Evolutionary conservation across 2,797 vertebrate genomes (phyloP), one percentile per base, ranked within the genome.

Genomic region (Tapera naevia): DNA sequence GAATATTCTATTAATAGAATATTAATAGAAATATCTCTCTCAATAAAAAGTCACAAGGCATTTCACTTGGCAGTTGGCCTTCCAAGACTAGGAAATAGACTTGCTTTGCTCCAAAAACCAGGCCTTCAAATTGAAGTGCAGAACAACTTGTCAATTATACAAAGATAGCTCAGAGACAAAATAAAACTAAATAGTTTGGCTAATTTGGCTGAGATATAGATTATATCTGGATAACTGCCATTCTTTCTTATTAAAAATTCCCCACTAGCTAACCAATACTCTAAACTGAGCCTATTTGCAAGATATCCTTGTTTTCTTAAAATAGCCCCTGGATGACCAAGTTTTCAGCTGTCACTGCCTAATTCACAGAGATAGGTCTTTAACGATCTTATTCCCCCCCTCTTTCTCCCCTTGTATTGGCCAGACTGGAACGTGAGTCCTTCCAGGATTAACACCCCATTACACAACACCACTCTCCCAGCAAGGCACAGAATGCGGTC

Each of bases 191-290:
- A 90, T 39, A 83, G 51, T 92, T 88, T 85, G 45, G 61, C 69
- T 94, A 84, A 96, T 95, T 93, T 88, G 76, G 67, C 73, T 74
- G 48, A 62, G 96, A 92, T 95, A 79, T 61, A 91, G 82, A 93
- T 93, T 80, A 94, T 83, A 91, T 86, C 56, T 53, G 30, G 23
- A 66, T 71, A 95, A 94, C 30, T 64, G 79, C 65, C 50, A 39
- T 37, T 95, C 85, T 88, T 27, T 65, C 87, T 85, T 43, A 70
- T 58, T 85, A 61, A 91, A 80, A 88, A 74, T 64, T 35, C 28
- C 64, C 37, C 69, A 39, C 9, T 23, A 76, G 41, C 58, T 88
- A 95, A 81, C 88, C 46, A 89, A 85, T 24, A 28, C 72, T 51
- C 32, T 60, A 84, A 83, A 62, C 32, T 0, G 0, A 79, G 69